Base-by-base conservation (phyloP, 1,140 invertebrate species). In the Brachionus sp. region DNA sequence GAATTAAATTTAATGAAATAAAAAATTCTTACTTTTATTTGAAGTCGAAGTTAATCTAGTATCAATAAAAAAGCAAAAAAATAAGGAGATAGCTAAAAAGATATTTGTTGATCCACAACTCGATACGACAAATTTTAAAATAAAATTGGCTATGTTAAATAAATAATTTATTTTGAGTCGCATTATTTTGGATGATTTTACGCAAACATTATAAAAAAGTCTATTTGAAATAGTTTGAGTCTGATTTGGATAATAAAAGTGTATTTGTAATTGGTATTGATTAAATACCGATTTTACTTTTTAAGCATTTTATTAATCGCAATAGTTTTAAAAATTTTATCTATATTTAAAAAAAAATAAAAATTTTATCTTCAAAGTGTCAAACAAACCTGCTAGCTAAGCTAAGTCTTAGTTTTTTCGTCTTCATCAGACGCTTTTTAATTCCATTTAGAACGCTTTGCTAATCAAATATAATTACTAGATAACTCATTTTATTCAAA, bases 261-360 rank as follows among this genome's bases (percentile, higher is more conserved):
- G 29, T 29, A 29, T 29, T 29, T 25, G 50, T 57, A 57, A 9
- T 57, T 57, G 50, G 50, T 57, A 57, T 57, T 19, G 50, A 9
- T 57, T 57, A 57, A 57, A 57, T 57, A 57, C 50, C 50, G 50
- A 6, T 57, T 57, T 57, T 57, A 57, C 50, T 57, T 57, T 57
- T 57, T 57, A 57, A 57, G 16, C n/a, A 19, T 57, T 9, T 9
- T 57, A 9, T n/a, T 57, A 57, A 57, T 57, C 50, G 16, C 50
- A 57, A 23, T 57, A 29, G 50, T 19, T 57, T 9, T 57, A 19
- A 19, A 19, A 57, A 57, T 57, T 57, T 57, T 57, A 57, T 57
- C 50, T 57, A 57, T 57, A 19, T 16, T 57, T 16, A 57, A 57
- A 57, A 57, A 57, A 57, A 57, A 57, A 29, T 57, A 57, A 57